These are phyloP conservation scores for Lacerta viridis DNA, from an alignment of 2,797 vertebrate genomes.

Conservation along the genomic window DNA sequence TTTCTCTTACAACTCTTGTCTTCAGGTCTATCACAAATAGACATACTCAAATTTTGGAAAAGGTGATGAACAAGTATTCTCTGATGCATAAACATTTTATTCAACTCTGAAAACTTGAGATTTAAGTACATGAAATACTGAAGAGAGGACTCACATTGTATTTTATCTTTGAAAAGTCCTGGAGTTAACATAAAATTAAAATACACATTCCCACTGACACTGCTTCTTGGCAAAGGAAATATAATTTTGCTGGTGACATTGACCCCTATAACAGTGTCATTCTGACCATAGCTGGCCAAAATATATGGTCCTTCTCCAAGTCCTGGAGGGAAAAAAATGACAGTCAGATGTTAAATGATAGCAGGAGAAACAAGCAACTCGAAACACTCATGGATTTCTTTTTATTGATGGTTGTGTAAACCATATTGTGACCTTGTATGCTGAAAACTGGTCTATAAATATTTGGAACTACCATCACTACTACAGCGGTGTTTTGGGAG, in stretches of 20 bases:
- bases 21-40: neutral
- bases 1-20: neutral
- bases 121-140: constrained; percentile 26
- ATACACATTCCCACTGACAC: constrained; percentile 81
- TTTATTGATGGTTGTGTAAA: no score
- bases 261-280: constrained; percentile 90
- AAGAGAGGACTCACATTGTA: constrained; percentile 87
- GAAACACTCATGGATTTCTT: no score
- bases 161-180: constrained; percentile 91
- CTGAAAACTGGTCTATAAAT: no score
- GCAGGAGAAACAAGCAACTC: neutral
- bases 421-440: no score
- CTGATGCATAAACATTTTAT: neutral
- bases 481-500: neutral
- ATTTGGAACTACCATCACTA: no score
- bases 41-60: constrained; percentile 1
- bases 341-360: constrained; percentile 38
- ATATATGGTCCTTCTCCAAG: constrained; percentile 95
- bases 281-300: constrained; percentile 87
- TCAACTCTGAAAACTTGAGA: neutral
- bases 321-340: constrained; percentile 78
- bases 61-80: constrained; percentile 9
- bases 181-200: constrained; percentile 98
- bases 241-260: constrained; percentile 90
- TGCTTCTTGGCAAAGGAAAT: constrained; percentile 88